These are phyloP conservation scores for Cataglyphis altisquamis DNA, from an alignment of 2,888 invertebrate species.

Conservation along the genomic window DNA sequence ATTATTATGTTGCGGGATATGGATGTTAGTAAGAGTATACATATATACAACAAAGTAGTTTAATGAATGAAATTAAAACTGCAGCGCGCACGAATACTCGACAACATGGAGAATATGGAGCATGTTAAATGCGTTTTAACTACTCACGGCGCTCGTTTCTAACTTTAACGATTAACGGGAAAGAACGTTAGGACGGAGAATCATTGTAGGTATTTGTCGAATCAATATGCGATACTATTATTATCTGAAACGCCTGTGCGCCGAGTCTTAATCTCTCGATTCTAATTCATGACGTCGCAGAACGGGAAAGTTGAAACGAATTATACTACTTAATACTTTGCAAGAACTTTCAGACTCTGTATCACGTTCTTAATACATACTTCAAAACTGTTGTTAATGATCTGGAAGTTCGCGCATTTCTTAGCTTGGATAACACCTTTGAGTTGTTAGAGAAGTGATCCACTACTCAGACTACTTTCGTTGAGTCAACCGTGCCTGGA, in stretches of 20 bases:
- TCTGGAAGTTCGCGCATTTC: constrained; percentile 35
- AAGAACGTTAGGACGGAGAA: background rate
- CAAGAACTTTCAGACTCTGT: constrained; percentile 22
- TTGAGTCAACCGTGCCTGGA: constrained; percentile 5
- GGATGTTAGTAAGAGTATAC: constrained; percentile 6
- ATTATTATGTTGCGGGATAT: constrained; percentile 31
- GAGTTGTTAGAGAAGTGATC: constrained; percentile 33
- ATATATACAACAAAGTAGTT: constrained; percentile 30
- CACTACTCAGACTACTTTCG: background rate
- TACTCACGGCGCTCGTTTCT: constrained; percentile 2
- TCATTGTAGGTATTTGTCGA: background rate
- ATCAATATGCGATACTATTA: background rate
- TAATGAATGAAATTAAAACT: constrained; percentile 43
- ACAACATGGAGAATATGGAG: constrained; percentile 18
- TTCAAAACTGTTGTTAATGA: constrained; percentile 43
- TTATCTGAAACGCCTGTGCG: background rate
- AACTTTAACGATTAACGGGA: constrained; percentile 18
- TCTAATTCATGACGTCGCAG: constrained; percentile 7
- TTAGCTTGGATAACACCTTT: constrained; percentile 11
- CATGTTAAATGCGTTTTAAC: constrained; percentile 20
- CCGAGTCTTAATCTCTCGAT: constrained; percentile 1
- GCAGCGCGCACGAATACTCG: background rate
- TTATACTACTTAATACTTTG: constrained; percentile 11
- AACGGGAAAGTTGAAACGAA: constrained; percentile 7
- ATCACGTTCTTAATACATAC: constrained; percentile 24